Conservation (phyloP, 2,113 vertebrate genomes). For the Melanotaenia duboulayi region DNA sequence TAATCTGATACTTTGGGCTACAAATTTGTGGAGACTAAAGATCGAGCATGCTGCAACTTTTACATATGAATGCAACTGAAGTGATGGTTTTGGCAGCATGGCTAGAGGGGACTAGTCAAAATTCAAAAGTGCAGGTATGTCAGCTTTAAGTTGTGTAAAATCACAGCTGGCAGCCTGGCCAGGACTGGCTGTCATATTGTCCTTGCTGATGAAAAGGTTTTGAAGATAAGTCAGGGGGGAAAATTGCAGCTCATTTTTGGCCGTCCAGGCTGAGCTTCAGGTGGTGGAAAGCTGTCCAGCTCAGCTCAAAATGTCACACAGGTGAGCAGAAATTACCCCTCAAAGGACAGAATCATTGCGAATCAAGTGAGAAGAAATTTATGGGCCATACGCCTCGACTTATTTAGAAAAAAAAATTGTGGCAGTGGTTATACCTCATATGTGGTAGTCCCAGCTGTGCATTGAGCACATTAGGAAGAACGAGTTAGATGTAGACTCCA, state of each 20-base stretch:
- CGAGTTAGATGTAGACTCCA: background rate
- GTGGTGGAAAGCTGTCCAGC: slow-evolving; percentile 26
- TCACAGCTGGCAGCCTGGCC: slow-evolving; percentile 32
- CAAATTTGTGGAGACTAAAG: slow-evolving; percentile 4
- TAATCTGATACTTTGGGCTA: background rate
- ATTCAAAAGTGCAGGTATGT: slow-evolving; percentile 28
- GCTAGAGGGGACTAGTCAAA: background rate
- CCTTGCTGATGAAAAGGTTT: slow-evolving; percentile 41
- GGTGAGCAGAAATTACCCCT: slow-evolving; percentile 19
- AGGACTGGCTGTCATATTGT: slow-evolving; percentile 41
- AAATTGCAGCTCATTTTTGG: slow-evolving; percentile 36
- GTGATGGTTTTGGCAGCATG: slow-evolving; percentile 23
- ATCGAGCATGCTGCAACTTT: background rate
- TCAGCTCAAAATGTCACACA: slow-evolving; percentile 35
- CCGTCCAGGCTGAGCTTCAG: slow-evolving; percentile 16
- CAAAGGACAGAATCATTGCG: slow-evolving; percentile 17
- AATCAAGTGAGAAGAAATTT: slow-evolving; percentile 3
- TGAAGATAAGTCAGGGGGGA: slow-evolving; percentile 18
- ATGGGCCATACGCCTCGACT: background rate
- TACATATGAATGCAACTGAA: slow-evolving; percentile 7
- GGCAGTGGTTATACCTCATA: background rate
- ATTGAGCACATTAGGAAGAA: background rate
- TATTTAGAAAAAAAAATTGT: background rate
- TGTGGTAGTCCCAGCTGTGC: background rate
- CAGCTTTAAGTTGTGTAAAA: slow-evolving; percentile 41